Conservation (phyloP, 2,113 vertebrate species). For the Mesocricetus auratus region DNA sequence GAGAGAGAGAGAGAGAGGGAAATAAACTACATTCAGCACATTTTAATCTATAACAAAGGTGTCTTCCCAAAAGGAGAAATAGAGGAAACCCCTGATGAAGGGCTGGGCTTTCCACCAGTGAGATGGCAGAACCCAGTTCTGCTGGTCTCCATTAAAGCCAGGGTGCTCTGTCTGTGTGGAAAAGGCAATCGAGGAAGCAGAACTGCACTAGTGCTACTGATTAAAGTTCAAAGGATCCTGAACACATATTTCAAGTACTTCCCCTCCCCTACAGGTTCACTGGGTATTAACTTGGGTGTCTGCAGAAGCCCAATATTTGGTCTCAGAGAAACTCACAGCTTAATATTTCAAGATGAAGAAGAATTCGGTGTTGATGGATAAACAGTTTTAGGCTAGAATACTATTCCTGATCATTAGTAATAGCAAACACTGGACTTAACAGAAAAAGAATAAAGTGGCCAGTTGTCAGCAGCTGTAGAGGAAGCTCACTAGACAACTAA, state of each 20-base stretch:
- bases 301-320: neutral
- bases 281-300: neutral
- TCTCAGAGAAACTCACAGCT: slow-evolving; percentile 12
- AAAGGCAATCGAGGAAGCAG: neutral
- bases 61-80: neutral
- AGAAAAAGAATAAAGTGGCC: neutral
- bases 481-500: neutral
- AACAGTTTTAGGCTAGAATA: neutral
- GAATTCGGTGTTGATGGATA: neutral
- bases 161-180: neutral
- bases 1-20: too few relatives aligned
- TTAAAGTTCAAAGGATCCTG: slow-evolving; percentile 42
- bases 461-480: neutral
- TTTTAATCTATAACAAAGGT: neutral
- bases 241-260: neutral
- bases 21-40: neutral
- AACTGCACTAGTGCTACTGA: neutral
- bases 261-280: neutral
- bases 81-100: neutral
- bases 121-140: neutral
- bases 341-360: neutral
- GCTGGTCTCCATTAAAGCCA: neutral
- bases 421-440: neutral
- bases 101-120: neutral
- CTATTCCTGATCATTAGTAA: neutral